Evolutionary conservation across 2,113 vertebrate genomes (phyloP).

Genomic region (Oxyura jamaicensis): DNA sequence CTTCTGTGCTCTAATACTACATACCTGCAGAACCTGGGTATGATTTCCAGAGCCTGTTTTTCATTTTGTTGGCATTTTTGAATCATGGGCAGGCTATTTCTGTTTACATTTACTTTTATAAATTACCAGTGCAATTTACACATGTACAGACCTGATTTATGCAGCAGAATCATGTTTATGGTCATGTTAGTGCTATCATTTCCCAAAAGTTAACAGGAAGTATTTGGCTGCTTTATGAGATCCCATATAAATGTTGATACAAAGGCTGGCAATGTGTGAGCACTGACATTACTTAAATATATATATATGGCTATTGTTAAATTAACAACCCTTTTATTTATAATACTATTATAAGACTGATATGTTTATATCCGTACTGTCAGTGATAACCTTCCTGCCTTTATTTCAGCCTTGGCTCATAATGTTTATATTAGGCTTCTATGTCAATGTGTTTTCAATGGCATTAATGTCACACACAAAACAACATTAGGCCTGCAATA

Average conservation of each 20-base stretch:
- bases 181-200: slow-evolving; percentile 26
- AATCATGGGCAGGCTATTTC: slow-evolving; percentile 31
- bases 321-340: slow-evolving; percentile 75
- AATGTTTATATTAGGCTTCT: slow-evolving; percentile 59
- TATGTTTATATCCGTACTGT: slow-evolving; percentile 71
- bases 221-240: slow-evolving; percentile 60
- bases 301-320: slow-evolving; percentile 67
- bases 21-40: not conserved
- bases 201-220: slow-evolving; percentile 53
- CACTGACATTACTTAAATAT: slow-evolving; percentile 61
- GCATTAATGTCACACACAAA: slow-evolving; percentile 13
- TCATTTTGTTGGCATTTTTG: not conserved
- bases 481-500: not conserved
- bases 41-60: not conserved
- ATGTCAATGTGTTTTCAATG: slow-evolving; percentile 26
- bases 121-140: slow-evolving; percentile 41
- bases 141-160: not conserved
- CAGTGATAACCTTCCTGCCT: slow-evolving; percentile 58
- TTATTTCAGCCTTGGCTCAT: slow-evolving; percentile 52
- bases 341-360: slow-evolving; percentile 69
- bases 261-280: slow-evolving; percentile 52
- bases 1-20: not conserved
- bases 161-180: slow-evolving; percentile 45
- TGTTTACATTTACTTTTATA: slow-evolving; percentile 36
- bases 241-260: slow-evolving; percentile 66